Evolutionary conservation across 2,113 vertebrate genomes (phyloP), one percentile per base, ranked within the genome.

Genomic region (Anser brachyrhynchus): DNA sequence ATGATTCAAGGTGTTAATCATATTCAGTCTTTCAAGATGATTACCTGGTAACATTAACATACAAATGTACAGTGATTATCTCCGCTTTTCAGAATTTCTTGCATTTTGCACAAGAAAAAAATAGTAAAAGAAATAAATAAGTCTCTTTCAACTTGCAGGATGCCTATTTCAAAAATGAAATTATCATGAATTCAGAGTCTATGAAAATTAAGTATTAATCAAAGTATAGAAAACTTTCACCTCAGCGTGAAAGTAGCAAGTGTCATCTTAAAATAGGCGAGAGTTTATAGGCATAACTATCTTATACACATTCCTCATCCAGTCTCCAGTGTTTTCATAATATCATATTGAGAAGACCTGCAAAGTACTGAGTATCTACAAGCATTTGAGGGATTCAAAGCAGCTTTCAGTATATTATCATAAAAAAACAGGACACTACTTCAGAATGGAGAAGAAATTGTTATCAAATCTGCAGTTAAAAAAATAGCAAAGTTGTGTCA

Each of bases 31-130:
- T 97, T 92, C 80, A 90, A 77, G 84, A 92, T 93, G 90, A 97
- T 94, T 96, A 95, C 93, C 90, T 95, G 90, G 93, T 65, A 89
- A 92, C 75, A 97, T 97, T 96, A 97, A 97, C 97, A 98, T 96
- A 97, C 74, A 97, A 97, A 98, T 95, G 82, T 66, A 89, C 70
- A 84, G 73, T 59, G 84, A 96, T 97, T 92, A 84, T 96, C 81
- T 90, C 61, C 54, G 71, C 37, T 95, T 61, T 91, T 96, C 87
- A 75, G 69, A 96, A 94, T 93, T 92, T 93, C 70, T 74, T 61
- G 66, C 54, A 46, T 77, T 96, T 75, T 20, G 29, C 51, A 90
- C 77, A 89, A 90, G 89, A 95, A 95, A 52, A 91, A 96, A 90
- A 95, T 59, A 93, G 93, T 61, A 87, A 67, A 86, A 90, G 69